Percentiles rank a stretch among this genome's conserved stretches.
These are phyloP conservation scores for Euborellia annulipes DNA, from an alignment of 1,140 invertebrate species.

Conservation along the genomic window DNA sequence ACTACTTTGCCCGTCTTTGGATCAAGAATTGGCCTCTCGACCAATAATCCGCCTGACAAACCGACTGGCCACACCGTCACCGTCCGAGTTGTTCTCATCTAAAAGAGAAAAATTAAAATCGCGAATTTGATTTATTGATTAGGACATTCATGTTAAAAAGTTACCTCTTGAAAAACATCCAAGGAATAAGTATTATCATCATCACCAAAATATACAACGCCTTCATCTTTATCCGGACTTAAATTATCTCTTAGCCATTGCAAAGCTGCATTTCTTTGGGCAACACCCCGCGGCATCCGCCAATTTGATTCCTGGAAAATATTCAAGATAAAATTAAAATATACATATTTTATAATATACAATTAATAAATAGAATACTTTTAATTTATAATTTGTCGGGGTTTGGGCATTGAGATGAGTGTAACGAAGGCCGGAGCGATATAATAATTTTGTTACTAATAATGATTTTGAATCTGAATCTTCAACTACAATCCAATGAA, in stretches of 20 bases:
- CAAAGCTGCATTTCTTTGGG: constrained; percentile 82
- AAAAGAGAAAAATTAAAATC: no score
- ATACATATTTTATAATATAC: not conserved
- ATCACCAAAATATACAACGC: constrained; percentile 94
- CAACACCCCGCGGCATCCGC: constrained; percentile 85
- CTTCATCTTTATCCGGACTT: constrained; percentile 36
- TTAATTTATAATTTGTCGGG: constrained; percentile 49
- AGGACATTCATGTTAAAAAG: constrained; percentile 6
- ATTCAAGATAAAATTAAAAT: constrained; percentile 1
- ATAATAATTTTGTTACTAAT: constrained; percentile 67
- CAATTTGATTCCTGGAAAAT: constrained; percentile 54
- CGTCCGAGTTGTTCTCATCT: constrained; percentile 50
- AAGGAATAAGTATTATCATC: constrained; percentile 94
- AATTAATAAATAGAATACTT: constrained; percentile 28
- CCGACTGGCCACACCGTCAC: constrained; percentile 97
- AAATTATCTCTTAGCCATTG: constrained; percentile 66
- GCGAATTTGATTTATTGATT: no score
- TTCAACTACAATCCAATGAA: constrained; percentile 95
- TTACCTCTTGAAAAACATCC: constrained; percentile 77
- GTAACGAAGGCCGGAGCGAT: constrained; percentile 48
- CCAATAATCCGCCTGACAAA: constrained; percentile 76
- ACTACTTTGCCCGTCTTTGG: constrained; percentile 49
- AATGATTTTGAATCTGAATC: constrained; percentile 60
- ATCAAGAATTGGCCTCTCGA: constrained; percentile 64
- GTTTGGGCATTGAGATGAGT: constrained; percentile 68